Conservation (phyloP, 2,888 invertebrate species). For the Metopia argyrocephala region DNA sequence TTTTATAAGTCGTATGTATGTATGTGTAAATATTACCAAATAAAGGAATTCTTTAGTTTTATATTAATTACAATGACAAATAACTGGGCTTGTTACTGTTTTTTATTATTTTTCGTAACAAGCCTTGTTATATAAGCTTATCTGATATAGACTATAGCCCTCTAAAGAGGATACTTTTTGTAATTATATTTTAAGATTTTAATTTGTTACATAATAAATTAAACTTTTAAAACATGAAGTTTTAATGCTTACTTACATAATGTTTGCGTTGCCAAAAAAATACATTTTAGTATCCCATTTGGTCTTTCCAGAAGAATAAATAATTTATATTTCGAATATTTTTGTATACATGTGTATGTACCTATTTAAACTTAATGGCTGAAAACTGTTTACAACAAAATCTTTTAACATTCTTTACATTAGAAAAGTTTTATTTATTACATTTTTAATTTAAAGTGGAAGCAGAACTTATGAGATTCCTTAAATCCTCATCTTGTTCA, state of each 20-base stretch:
- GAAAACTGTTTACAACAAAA: too few species aligned
- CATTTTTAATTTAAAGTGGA: slow-evolving; percentile 67
- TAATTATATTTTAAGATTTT: slow-evolving; percentile 52
- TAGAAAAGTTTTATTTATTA: not conserved
- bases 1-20: slow-evolving; percentile 58
- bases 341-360: too few species aligned
- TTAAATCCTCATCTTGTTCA: slow-evolving; percentile 69
- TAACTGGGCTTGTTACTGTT: slow-evolving; percentile 42
- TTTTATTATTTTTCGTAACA: slow-evolving; percentile 34
- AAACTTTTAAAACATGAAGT: not conserved
- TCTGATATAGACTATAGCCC: not conserved
- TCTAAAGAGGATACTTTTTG: slow-evolving; percentile 24
- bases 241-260: too few species aligned
- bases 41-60: slow-evolving; percentile 40
- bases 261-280: too few species aligned
- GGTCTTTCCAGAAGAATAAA: too few species aligned
- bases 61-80: not conserved
- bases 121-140: slow-evolving; percentile 8
- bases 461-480: slow-evolving; percentile 67
- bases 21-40: slow-evolving; percentile 59
- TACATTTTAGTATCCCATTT: too few species aligned
- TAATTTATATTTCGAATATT: too few species aligned
- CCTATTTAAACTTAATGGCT: too few species aligned
- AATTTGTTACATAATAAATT: slow-evolving; percentile 42
- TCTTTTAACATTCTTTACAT: slow-evolving; percentile 6